phyloP scores from a whole-genome alignment of 2,888 invertebrate species.

The Hemaris fuciformis region DNA sequence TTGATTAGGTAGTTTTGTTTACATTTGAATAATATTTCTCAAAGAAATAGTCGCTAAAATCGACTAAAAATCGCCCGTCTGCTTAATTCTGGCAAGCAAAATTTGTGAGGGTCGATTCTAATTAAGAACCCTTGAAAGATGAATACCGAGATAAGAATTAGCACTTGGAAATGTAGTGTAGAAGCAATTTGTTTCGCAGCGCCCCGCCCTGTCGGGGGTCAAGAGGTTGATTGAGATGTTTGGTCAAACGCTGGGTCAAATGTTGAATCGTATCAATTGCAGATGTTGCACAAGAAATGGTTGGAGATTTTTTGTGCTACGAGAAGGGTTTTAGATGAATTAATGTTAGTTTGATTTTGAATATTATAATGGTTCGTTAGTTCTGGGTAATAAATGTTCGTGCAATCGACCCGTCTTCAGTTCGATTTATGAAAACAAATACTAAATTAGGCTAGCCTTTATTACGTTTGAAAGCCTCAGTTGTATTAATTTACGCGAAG shows the following conservation, averaged over 20 bases:
- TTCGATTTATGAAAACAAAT: no score
- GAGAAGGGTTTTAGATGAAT: neutral
- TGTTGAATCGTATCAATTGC: conserved; percentile 8
- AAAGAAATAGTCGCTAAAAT: no score
- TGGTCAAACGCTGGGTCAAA: conserved; percentile 4
- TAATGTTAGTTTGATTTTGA: neutral
- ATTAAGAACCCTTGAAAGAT: conserved; percentile 70
- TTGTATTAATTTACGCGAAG: no score
- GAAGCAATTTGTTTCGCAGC: conserved; percentile 12
- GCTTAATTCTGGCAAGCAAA: conserved; percentile 24
- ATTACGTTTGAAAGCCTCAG: no score
- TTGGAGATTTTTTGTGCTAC: neutral
- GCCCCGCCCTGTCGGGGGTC: neutral
- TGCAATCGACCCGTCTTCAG: no score
- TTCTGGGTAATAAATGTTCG: no score
- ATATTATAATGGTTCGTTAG: neutral
- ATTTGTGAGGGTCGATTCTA: conserved; percentile 57
- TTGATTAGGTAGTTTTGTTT: no score
- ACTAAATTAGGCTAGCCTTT: no score
- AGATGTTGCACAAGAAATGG: neutral
- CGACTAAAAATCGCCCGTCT: conserved; percentile 30
- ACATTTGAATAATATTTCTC: no score
- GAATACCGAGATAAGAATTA: conserved; percentile 66
- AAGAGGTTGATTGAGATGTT: conserved; percentile 8
- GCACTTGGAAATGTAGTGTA: conserved; percentile 20